Evolutionary conservation across 1,140 invertebrate species (phyloP), one percentile per base, ranked within the genome.

Genomic region (Dendrolimus kikuchii): DNA sequence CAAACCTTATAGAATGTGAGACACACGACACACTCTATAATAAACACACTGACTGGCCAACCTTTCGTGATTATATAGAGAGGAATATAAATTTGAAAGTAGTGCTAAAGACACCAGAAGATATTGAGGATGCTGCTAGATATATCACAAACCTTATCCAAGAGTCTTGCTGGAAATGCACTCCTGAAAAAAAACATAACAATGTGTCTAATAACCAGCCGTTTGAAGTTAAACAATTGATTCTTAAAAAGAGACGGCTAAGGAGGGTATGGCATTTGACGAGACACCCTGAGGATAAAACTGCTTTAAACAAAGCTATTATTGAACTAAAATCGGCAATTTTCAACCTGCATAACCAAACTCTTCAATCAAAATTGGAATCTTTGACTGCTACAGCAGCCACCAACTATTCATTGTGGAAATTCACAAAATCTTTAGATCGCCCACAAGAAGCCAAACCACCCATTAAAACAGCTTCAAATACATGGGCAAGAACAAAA

Each of bases 121-220:
- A 66, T n/a, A 57, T 63, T 37, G 60, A 66, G 6, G 6, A 52
- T 7, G 54, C 60, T 5, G 40, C 57, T 5, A 46, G 38, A 37
- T 51, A 53, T 23, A 51, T 64, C 3, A 64, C 64, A n/a, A 51
- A 46, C 10, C 38, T 49, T 2, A 66, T 66, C 4, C 57, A 64
- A 46, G 48, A 41, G 10, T 47, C 53, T 4, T 47, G 42, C 7
- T 67, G 61, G 64, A 10, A 4, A 4, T 46, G 9, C 40, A 60
- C 60, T 9, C 60, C 60, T 5, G 41, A 8, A 6, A 9, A 7
- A 7, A 7, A 48, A 8, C 40, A 9, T 10, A 0, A 43, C 5
- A 10, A 40, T 4, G 5, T 5, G 6, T 5, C 5, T 5, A 2
- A 40, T 5, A 51, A 52, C 36, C 10, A 46, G 51, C 23, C 59